phyloP scores from a whole-genome alignment of 2,888 invertebrate species.

The Acrobasis consociella region DNA sequence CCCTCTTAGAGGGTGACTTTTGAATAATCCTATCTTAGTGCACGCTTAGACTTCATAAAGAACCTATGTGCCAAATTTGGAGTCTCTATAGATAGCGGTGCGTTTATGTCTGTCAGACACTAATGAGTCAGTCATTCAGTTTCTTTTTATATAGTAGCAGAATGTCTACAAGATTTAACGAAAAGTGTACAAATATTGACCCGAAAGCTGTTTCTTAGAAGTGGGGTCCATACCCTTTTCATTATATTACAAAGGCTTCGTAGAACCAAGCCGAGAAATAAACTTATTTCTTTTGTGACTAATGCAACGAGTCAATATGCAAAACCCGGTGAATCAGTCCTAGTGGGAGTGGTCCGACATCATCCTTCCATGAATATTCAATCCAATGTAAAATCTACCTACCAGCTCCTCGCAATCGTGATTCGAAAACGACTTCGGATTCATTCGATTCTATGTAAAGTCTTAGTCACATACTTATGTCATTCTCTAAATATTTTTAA shows the following conservation, averaged over 20 bases:
- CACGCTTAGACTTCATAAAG: no score
- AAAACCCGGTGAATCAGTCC: conserved; percentile 22
- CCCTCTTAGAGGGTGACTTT: no score
- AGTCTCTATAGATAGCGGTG: no score
- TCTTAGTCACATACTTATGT: not conserved
- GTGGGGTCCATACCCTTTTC: not conserved
- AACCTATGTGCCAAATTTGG: no score
- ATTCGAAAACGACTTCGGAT: not conserved
- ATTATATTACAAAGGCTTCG: not conserved
- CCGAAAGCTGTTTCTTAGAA: not conserved
- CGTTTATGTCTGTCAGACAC: no score
- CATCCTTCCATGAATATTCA: conserved; percentile 23
- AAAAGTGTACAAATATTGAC: no score
- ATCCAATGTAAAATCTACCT: conserved; percentile 14
- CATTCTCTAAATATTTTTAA: not conserved
- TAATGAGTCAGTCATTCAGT: no score
- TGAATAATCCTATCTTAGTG: no score
- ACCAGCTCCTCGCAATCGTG: not conserved
- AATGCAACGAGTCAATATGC: conserved; percentile 20
- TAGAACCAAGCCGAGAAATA: not conserved
- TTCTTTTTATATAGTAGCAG: no score
- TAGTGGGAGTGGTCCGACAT: conserved; percentile 11
- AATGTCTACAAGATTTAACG: no score
- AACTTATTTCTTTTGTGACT: not conserved
- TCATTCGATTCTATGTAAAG: conserved; percentile 11